A percentile compares a stretch with the other conserved stretches of the same genome.
Conservation (phyloP, 2,113 vertebrate genomes). For the Saimiri boliviensis region DNA sequence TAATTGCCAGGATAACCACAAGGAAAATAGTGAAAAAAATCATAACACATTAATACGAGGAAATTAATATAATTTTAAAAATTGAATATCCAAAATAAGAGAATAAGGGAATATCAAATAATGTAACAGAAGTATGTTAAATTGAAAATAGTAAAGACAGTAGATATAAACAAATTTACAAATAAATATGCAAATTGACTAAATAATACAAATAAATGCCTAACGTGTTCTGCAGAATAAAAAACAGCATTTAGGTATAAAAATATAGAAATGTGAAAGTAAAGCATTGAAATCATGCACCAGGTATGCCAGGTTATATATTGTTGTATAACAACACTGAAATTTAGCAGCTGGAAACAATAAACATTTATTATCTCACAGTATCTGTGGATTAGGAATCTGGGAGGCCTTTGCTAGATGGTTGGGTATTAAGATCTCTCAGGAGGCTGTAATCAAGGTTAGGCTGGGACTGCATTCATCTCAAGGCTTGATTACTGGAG, state of each 20-base stretch:
- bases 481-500: neutral
- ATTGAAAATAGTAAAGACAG: neutral
- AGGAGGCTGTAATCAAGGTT: neutral
- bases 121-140: neutral
- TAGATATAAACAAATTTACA: neutral
- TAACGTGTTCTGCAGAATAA: neutral
- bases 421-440: neutral
- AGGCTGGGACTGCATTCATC: too few species aligned
- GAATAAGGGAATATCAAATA: slow-evolving; percentile 11
- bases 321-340: neutral
- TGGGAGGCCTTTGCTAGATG: neutral
- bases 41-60: neutral
- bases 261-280: neutral
- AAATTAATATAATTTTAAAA: neutral
- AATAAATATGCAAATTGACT: neutral
- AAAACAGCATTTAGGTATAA: neutral
- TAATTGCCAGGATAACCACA: neutral
- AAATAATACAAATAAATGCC: neutral
- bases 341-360: neutral
- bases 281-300: neutral
- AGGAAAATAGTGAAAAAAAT: neutral
- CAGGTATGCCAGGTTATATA: neutral
- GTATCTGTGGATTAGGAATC: neutral
- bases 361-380: neutral
- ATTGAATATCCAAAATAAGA: neutral